Conservation (phyloP, 1,140 invertebrate species). For the Bradynema listronoti region DNA sequence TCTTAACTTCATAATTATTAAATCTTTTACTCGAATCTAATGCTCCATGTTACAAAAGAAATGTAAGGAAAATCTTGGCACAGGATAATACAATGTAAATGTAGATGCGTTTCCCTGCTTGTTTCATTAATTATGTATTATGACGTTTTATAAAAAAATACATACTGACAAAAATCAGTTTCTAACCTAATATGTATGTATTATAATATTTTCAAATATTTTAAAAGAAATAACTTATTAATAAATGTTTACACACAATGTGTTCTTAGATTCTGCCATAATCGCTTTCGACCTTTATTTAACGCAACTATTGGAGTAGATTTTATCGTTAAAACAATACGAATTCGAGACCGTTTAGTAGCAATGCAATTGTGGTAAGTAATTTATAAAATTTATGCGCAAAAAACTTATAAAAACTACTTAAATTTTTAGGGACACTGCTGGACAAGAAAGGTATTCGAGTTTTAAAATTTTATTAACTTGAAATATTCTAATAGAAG, state of each 20-base stretch:
- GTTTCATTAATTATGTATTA: no score
- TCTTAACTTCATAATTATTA: no score
- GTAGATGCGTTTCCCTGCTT: no score
- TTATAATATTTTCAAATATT: neutral
- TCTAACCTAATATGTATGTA: constrained; percentile 16
- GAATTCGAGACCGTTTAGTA: constrained; percentile 60
- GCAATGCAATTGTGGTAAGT: constrained; percentile 63
- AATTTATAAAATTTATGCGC: neutral
- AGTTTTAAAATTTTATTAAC: neutral
- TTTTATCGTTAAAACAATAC: constrained; percentile 63
- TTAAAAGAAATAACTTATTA: constrained; percentile 13
- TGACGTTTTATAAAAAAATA: no score
- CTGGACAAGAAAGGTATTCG: constrained; percentile 63
- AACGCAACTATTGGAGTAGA: constrained; percentile 65
- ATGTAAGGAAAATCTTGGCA: no score
- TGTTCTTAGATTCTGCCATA: constrained; percentile 61
- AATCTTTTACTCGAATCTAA: no score
- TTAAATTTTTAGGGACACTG: constrained; percentile 60
- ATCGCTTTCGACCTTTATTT: constrained; percentile 62
- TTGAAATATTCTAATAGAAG: no score
- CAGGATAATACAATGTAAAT: no score
- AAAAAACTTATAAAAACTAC: constrained; percentile 6
- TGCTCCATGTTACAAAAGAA: no score
- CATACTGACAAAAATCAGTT: no score
- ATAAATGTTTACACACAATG: no score